phyloP scores from a whole-genome alignment of 1,140 invertebrate species.

The Marisa cornuarietis region DNA sequence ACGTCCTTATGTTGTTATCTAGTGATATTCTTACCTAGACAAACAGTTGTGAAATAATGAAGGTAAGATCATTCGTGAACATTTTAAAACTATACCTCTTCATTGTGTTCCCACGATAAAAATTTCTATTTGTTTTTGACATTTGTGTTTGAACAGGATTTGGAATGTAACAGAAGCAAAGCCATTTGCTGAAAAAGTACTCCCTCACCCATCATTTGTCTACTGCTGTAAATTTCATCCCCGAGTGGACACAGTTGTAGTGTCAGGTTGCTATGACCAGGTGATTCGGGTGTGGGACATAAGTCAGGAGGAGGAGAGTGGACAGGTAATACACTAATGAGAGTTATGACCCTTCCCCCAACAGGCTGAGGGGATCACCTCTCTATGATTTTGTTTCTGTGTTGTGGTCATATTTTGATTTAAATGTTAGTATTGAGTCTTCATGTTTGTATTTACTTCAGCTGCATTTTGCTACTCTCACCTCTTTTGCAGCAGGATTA shows the following conservation, averaged over 20 bases:
- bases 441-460: no score
- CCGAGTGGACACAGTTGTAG: constrained; percentile 64
- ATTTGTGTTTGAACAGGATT: constrained; percentile 52
- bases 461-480: no score
- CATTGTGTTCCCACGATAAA: no score
- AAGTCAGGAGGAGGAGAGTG: constrained; percentile 44
- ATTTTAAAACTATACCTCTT: no score
- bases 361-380: constrained; percentile 30
- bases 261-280: constrained; percentile 74
- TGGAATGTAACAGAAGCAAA: constrained; percentile 70
- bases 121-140: no score
- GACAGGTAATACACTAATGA: constrained; percentile 33
- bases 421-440: no score
- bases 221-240: constrained; percentile 73
- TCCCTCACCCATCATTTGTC: constrained; percentile 76
- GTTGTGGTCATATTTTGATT: no score
- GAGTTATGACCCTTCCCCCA: no score
- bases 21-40: not conserved
- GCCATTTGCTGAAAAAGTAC: constrained; percentile 65
- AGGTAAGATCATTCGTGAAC: no score
- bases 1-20: not conserved
- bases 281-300: constrained; percentile 72
- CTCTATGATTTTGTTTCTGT: no score
- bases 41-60: no score
- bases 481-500: no score